phyloP scores from a whole-genome alignment of 2,113 vertebrate species.

The Microtus ochrogaster region DNA sequence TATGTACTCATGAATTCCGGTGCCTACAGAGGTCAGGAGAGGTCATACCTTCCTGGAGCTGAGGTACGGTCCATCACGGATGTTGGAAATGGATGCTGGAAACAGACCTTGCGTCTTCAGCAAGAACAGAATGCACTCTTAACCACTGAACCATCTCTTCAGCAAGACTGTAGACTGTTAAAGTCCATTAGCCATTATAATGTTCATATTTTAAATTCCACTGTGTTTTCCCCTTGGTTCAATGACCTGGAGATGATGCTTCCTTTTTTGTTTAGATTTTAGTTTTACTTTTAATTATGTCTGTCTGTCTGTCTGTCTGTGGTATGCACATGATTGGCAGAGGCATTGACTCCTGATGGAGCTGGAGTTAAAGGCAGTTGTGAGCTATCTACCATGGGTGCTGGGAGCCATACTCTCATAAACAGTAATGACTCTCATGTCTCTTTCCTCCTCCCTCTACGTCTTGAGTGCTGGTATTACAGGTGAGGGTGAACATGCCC shows the following conservation, averaged over 20 bases:
- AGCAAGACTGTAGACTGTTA: not conserved
- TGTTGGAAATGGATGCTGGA: not conserved
- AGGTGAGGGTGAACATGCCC: not conserved
- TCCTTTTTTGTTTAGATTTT: not conserved
- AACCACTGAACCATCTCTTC: not conserved
- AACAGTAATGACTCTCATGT: not conserved
- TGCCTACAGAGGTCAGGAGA: too few relatives aligned
- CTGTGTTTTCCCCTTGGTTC: not conserved
- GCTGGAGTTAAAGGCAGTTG: not conserved
- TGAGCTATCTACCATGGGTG: not conserved
- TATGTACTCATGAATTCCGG: accelerated
- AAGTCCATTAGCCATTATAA: not conserved
- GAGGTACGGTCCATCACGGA: too few relatives aligned
- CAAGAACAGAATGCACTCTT: not conserved
- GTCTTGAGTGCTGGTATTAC: not conserved
- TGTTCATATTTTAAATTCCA: not conserved
- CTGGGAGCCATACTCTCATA: not conserved
- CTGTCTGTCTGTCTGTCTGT: not conserved
- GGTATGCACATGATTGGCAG: not conserved
- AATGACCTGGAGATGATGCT: not conserved
- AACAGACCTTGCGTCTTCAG: not conserved
- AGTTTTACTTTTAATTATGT: not conserved
- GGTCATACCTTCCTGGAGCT: too few relatives aligned
- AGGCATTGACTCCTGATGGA: not conserved
- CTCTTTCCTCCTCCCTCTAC: not conserved